phyloP scores from a whole-genome alignment of 2,797 vertebrate species.

The Malurus leucopterus region DNA sequence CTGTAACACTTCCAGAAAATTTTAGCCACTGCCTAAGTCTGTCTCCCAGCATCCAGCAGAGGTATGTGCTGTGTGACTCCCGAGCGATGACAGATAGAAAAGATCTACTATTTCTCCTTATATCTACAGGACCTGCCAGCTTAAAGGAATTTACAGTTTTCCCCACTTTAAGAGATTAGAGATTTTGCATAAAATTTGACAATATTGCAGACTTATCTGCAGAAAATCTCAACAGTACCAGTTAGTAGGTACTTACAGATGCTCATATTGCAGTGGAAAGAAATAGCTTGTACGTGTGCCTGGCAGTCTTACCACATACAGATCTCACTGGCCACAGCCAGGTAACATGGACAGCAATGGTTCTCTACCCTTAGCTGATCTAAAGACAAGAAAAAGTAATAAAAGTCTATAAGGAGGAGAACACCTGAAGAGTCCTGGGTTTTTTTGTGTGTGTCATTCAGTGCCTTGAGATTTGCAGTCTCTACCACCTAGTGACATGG shows the following conservation, averaged over 20 bases:
- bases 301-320: not conserved
- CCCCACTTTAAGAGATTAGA: not conserved
- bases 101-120: not conserved
- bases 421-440: accelerated
- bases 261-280: not conserved
- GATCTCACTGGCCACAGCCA: not conserved
- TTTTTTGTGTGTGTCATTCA: not conserved
- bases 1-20: not conserved
- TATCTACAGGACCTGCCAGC: not conserved
- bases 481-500: not conserved
- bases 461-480: not conserved
- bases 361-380: not conserved
- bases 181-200: not conserved
- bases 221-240: not conserved
- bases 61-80: not conserved
- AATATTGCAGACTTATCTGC: not conserved
- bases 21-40: not conserved
- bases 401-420: not conserved
- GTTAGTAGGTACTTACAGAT: not conserved
- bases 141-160: not conserved
- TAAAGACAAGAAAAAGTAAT: not conserved
- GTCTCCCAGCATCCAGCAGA: not conserved
- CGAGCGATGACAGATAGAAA: not conserved
- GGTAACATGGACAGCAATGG: not conserved
- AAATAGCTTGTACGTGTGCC: not conserved